Evolutionary conservation across 2,113 vertebrate genomes (phyloP), one percentile per base, ranked within the genome.

Genomic region (Myotis lucifugus): DNA sequence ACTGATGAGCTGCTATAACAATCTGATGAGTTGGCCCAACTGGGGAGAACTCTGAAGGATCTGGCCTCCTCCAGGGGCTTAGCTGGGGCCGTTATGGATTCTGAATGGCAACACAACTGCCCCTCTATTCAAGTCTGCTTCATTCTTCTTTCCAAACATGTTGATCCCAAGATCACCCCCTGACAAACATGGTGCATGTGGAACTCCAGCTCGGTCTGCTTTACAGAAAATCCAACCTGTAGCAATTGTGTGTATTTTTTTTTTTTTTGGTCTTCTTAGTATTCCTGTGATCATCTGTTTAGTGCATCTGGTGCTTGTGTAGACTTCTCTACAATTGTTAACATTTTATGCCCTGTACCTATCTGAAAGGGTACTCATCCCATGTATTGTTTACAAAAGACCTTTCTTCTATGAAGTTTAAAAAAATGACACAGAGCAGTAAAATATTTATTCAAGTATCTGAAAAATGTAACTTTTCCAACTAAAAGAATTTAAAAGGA

Each of bases 381-480:
- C 21, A n/a, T 50, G 2, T 37, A 61, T 83, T 85, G 5, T 67
- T 95, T 90, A 88, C 50, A 95, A 95, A 94, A 88, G 19, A n/a
- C 6, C 13, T 91, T 96, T 82, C 19, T 91, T 96, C 21, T 76
- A 42, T 85, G 56, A 64, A 46, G 17, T 89, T 90, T 74, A 48
- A 88, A 88, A 88, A 88, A 94, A 83, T 82, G 21, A 83, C n/a
- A 82, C 5, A 70, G 54, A 81, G 23, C 73, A 90, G 42, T 92
- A 74, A 93, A 88, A 86, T 77, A 91, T 76, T 93, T 42, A 86
- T 15, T 79, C 21, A 76, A 40, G 14, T 52, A 76, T 27, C 8
- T 74, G 66, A 61, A 96, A 85, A n/a, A 79, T 84, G 48, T 61
- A 74, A 69, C 79, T 84, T 95, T 29, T 93, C 13, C 48, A 94